Evolutionary conservation across 2,888 invertebrate species (phyloP), one percentile per base, ranked within the genome.

Genomic region (Ligdia adustata): DNA sequence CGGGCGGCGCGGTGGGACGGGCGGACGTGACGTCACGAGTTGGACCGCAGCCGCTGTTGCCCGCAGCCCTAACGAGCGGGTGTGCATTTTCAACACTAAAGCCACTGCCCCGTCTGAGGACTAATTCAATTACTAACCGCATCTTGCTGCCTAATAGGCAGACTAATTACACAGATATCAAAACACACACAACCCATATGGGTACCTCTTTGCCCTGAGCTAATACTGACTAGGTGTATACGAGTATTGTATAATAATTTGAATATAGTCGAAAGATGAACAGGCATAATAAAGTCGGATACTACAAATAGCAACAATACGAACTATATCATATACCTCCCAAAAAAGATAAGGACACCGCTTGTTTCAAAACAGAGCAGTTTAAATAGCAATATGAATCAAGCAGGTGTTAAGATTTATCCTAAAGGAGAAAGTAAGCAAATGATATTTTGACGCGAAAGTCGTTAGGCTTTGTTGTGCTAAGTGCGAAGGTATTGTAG

Each of bases 21-120:
- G 75, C 69, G 79, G 75, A 87, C 83, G 85, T 86, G 86, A 82
- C 85, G 82, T 84, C 86, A 85, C 84, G 86, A 82, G 79, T 75
- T 69, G 80, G 82, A 86, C 85, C 85, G 73, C 86, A 83, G 80
- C 82, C 77, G 72, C 76, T 69, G 66, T 62, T 43, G 66, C 70
- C 14, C 67, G 71, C 74, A 76, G 20, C 34, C 29, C 52, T 87
- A 87, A 86, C 86, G 87, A 87, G 84, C 76, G 76, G 77, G 73
- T 80, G 79, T 82, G 79, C 77, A 78, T 83, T 85, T 85, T 81
- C 83, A 79, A 82, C 83, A 85, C 79, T 64, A 64, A 60, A 68
- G 65, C 64, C 66, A 60, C 69, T 66, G 62, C 54, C 56, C 63
- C 66, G 52, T 58, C 56, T 31, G 29, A 48, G 35, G 42, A 60